Conservation (phyloP, 2,797 vertebrate genomes). For the Periophthalmus magnuspinnatus region DNA sequence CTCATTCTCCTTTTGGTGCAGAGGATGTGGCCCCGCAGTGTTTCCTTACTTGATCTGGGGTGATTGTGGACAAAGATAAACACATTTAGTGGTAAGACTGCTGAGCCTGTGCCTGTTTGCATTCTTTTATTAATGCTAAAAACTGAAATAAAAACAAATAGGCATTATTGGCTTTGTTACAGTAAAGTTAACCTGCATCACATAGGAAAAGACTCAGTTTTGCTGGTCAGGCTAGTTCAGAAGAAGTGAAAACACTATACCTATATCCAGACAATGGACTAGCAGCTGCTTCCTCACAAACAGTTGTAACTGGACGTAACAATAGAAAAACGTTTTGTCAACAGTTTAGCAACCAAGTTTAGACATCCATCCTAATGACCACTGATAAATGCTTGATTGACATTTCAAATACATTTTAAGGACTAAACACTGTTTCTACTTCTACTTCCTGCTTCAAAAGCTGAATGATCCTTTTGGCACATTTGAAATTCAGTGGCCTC, state of each 20-base stretch:
- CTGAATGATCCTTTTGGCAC: conserved; percentile 27
- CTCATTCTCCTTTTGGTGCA: no score
- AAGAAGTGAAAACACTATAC: no score
- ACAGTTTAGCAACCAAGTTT: not conserved
- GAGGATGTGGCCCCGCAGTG: no score
- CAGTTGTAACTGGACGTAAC: conserved; percentile 27
- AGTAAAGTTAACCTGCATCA: no score
- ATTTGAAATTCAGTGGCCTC: conserved; percentile 27
- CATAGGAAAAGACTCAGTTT: no score
- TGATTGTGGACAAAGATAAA: no score
- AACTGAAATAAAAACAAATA: not conserved
- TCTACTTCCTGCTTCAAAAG: not conserved
- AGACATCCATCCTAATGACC: not conserved
- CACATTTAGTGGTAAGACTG: not conserved
- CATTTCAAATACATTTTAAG: no score
- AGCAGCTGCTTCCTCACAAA: conserved; percentile 66
- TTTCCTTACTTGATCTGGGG: no score
- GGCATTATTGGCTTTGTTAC: not conserved
- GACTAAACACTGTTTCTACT: not conserved
- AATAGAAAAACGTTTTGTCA: no score
- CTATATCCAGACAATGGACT: conserved; percentile 35
- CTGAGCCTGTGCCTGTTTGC: not conserved
- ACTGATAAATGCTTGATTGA: not conserved
- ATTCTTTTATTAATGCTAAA: not conserved
- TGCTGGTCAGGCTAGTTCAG: no score